Base-by-base conservation (phyloP, 2,113 vertebrate genomes). In the Pollimyrus isidori region DNA sequence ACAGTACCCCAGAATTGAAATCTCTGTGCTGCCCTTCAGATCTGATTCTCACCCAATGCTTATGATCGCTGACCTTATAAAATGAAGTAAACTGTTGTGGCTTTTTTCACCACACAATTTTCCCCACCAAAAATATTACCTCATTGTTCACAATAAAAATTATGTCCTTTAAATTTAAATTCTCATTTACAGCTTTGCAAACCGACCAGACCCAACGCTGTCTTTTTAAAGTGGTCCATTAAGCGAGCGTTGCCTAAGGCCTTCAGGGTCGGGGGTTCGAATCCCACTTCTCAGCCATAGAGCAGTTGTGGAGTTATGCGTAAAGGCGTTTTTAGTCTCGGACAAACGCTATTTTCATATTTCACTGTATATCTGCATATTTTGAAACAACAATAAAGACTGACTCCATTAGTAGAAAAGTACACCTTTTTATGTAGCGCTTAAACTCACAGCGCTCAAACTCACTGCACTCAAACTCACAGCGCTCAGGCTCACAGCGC, bases 401-500 rank as follows among this genome's bases (percentile, higher is more conserved):
- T 13, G 62, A 30, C 26, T 30, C 9, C 62, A 69, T 26, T 69
- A 17, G 39, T 48, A 46, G 80, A 83, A 83, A 83, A 45, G 6
- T 83, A 39, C n/a, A 26, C 62, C 62, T 65, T 21, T 42, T 83
- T 46, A 23, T 19, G 9, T n/a, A 9, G n/a, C n/a, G n/a, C n/a
- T n/a, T n/a, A n/a, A n/a, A n/a, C n/a, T 52, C 15, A 52, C 13
- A 15, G 49, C 49, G 35, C 35, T 35, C 35, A 35, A 1, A 1
- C 1, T 35, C 35, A 35, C 35, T 1, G 35, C 35, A 1, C 35
- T 35, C 49, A 3, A 13, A 0, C 49, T 50, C 49, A 50, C 49
- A 11, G 48, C 48, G 0, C 48, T 48, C 48, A 48, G 48, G 3
- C 82, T n/a, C 56, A 93, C 98, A 98, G 46, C 46, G 7, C 46